These are phyloP conservation scores for Callimorpha dominula DNA, from an alignment of 2,888 invertebrate species.

Conservation along the genomic window DNA sequence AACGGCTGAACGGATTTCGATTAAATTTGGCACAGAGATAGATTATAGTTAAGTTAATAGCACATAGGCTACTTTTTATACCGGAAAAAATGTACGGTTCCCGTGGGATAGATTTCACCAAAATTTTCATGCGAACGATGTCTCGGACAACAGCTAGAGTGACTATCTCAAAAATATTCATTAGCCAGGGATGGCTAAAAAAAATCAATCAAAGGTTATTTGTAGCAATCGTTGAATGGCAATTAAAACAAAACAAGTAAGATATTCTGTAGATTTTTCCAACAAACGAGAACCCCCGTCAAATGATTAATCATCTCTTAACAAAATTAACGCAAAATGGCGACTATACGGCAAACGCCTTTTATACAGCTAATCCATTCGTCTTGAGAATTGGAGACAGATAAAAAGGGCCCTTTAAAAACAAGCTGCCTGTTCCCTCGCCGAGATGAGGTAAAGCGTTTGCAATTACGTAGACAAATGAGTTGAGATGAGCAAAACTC, in stretches of 20 bases:
- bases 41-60: no score
- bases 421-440: slow-evolving; percentile 56
- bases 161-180: no score
- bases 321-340: slow-evolving; percentile 12
- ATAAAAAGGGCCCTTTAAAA: slow-evolving; percentile 58
- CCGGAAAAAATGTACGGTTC: no score
- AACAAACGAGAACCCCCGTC: not conserved
- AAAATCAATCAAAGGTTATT: no score
- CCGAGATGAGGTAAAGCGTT: slow-evolving; percentile 54
- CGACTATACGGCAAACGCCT: slow-evolving; percentile 4
- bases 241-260: slow-evolving; percentile 1
- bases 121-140: no score
- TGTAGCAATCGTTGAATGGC: not conserved
- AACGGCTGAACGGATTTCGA: no score
- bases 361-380: slow-evolving; percentile 38
- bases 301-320: slow-evolving; percentile 16
- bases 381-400: slow-evolving; percentile 34
- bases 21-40: no score
- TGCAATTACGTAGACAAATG: slow-evolving; percentile 68
- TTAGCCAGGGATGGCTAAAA: no score
- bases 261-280: not conserved
- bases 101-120: no score
- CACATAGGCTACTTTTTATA: no score
- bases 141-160: no score
- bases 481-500: slow-evolving; percentile 55